Base-by-base conservation (phyloP, 2,113 vertebrate genomes). In the Chlorodrepanis virens region DNA sequence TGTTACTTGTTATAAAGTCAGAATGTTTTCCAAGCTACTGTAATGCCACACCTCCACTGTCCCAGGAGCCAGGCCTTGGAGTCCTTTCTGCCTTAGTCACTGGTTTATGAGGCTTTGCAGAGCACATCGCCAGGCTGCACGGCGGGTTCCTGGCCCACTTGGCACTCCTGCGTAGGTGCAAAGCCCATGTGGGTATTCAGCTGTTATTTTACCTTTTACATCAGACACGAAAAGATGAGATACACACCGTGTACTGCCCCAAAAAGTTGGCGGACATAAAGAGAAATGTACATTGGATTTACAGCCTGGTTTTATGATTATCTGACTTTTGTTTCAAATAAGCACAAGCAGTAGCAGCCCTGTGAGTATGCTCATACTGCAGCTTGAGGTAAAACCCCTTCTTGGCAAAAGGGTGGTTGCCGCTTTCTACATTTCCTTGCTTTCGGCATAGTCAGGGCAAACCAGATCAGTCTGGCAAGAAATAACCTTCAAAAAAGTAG, bases 11-110 rank as follows among this genome's bases (percentile, higher is more conserved):
- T 98, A 96, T 95, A 98, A 97, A 97, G 94, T 67, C 91, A 83
- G 96, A 97, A 93, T 97, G 97, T 98, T 98, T 98, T 97, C 97
- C 97, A 97, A 97, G 96, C 97, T 97, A 57, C 85, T 50, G 91
- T 35, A 69, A 71, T 56, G 53, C 97, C 97, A 94, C 97, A 93
- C 97, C 98, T 94, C 96, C 52, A 4, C 3, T 75, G 92, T 96
- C 96, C 96, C 93, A 47, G 87, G 94, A 98, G 97, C 97, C 83
- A 74, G 96, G 71, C 92, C 84, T 84, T 13, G 71, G 59, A 95
- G 90, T 96, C 93, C 90, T 97, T 97, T 89, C 93, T 0, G 52
- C 86, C 92, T 97, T 95, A 96, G 94, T 95, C 81, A 94, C 94
- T 40, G 87, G 79, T 96, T 97, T 96, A 94, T 27, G 87, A 94